These are phyloP conservation scores for Otus scops DNA, from an alignment of 2,797 vertebrate genomes.

Conservation along the genomic window DNA sequence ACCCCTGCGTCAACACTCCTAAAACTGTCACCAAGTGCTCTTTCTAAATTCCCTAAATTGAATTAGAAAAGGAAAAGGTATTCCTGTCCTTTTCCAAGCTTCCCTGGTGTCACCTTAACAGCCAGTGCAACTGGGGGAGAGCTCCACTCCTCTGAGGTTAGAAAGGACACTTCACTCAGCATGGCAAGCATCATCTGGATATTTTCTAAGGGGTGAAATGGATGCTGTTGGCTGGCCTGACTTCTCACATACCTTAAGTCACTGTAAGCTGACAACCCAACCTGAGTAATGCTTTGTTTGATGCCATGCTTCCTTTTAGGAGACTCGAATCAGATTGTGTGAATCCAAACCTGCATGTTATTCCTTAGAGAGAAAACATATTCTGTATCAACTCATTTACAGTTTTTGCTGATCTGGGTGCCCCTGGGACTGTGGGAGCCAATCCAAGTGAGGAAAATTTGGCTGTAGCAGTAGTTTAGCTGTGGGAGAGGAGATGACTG, in stretches of 20 bases:
- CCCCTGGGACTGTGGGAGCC: background rate
- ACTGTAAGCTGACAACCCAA: background rate
- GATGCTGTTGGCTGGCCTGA: background rate
- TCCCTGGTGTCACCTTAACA: background rate
- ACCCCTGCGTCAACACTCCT: background rate
- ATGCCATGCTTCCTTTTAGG: background rate
- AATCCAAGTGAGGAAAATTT: background rate
- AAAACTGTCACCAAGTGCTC: background rate
- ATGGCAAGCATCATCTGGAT: background rate
- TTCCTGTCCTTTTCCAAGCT: background rate
- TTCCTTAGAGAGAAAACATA: background rate
- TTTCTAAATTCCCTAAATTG: background rate
- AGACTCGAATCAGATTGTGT: background rate
- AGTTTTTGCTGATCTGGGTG: background rate
- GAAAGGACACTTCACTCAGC: background rate
- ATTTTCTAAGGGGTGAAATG: background rate
- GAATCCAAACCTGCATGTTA: background rate
- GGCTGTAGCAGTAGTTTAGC: background rate
- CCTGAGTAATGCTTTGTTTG: background rate
- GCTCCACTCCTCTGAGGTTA: background rate
- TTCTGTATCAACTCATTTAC: background rate
- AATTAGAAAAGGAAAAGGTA: fast-evolving
- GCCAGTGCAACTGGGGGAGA: fast-evolving
- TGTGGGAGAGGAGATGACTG: background rate
- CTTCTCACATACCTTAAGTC: background rate